Conservation (phyloP, 2,113 vertebrate genomes). For the Peromyscus californicus region DNA sequence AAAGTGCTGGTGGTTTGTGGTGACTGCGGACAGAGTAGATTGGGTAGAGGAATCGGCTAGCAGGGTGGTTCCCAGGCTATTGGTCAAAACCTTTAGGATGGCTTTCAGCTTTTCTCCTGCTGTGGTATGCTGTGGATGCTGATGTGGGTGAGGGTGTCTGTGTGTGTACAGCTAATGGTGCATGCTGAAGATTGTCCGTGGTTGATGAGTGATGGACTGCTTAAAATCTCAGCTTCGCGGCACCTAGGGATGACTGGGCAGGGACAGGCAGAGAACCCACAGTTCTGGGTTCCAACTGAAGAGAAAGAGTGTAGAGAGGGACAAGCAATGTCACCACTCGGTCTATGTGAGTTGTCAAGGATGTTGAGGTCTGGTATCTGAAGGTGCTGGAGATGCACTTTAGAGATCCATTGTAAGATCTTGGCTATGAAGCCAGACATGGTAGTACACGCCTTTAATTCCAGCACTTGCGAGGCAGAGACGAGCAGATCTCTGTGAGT, state of each 20-base stretch:
- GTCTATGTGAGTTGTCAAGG: neutral
- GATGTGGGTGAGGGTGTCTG: neutral
- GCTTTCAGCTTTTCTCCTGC: neutral
- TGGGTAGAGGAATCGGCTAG: neutral
- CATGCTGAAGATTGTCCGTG: neutral
- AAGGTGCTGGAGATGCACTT: neutral
- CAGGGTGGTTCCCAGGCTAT: neutral
- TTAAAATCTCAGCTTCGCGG: neutral
- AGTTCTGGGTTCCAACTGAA: neutral
- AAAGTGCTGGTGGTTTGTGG: neutral
- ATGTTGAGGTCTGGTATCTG: neutral
- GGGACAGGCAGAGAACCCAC: neutral
- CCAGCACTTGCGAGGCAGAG: neutral
- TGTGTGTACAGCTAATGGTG: neutral
- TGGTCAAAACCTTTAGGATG: neutral
- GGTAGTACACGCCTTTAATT: neutral
- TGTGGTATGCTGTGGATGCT: neutral
- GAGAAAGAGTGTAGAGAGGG: too few species aligned
- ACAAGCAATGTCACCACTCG: neutral
- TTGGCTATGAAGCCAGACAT: neutral
- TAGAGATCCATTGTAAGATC: neutral
- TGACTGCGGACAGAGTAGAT: neutral
- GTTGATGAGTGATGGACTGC: neutral
- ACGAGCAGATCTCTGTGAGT: neutral
- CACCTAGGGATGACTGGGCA: neutral